Percentiles rank a stretch among this genome's conserved stretches.
phyloP scores from a whole-genome alignment of 2,797 vertebrate genomes.

The Petrocephalus schoutedeni region DNA sequence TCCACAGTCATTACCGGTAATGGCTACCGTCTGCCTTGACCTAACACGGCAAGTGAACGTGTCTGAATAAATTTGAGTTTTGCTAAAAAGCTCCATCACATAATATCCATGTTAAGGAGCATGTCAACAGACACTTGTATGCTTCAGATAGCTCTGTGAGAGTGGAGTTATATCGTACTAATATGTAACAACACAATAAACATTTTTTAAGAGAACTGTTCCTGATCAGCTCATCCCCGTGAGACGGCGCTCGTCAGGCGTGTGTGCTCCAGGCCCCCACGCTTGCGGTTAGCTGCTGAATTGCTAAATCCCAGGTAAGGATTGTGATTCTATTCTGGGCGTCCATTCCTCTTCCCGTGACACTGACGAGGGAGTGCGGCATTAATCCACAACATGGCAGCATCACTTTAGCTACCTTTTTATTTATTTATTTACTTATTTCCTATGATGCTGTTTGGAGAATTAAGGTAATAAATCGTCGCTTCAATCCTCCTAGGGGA shows the following conservation, averaged over 20 bases:
- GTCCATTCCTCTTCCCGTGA: background rate
- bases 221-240: slow-evolving; percentile 35
- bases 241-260: slow-evolving; percentile 35
- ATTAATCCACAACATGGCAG: background rate
- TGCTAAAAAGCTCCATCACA: slow-evolving; percentile 72
- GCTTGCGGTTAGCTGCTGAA: slow-evolving; percentile 17
- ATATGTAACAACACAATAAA: slow-evolving; percentile 62
- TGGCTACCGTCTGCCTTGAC: slow-evolving; percentile 72
- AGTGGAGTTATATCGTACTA: slow-evolving; percentile 60
- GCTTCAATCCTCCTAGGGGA: slow-evolving; percentile 14
- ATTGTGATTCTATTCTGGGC: background rate
- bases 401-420: background rate
- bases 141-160: slow-evolving; percentile 57
- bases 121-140: slow-evolving; percentile 80
- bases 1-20: slow-evolving; percentile 77
- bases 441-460: background rate
- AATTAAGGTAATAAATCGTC: slow-evolving; percentile 12
- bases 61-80: slow-evolving; percentile 70
- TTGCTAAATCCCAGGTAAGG: slow-evolving; percentile 13
- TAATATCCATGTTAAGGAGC: slow-evolving; percentile 79
- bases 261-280: slow-evolving; percentile 16
- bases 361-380: background rate
- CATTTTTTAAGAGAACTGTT: slow-evolving; percentile 56
- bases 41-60: slow-evolving; percentile 60
- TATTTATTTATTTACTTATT: background rate